Percentiles rank a stretch among this genome's conserved stretches.
Evolutionary conservation across 2,797 vertebrate genomes (phyloP).

Genomic region (Tragelaphus eurycerus): DNA sequence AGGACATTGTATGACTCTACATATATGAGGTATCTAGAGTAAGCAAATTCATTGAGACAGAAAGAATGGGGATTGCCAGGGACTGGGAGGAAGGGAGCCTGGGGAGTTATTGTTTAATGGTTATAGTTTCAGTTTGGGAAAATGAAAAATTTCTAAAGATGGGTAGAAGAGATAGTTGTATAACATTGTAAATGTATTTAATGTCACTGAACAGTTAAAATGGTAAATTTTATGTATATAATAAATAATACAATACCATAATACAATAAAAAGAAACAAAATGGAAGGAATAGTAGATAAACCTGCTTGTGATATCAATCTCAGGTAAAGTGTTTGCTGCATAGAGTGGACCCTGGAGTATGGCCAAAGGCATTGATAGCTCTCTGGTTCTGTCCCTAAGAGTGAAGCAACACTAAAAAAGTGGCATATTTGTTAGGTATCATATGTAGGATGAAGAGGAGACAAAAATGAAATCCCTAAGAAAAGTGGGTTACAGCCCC

Average conservation of each 20-base stretch:
- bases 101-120: not conserved
- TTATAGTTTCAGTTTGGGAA: not conserved
- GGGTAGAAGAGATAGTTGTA: not conserved
- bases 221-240: not conserved
- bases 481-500: not conserved
- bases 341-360: not conserved
- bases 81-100: not conserved
- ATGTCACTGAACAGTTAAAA: not conserved
- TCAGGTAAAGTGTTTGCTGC: not conserved
- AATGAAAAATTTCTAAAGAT: constrained; percentile 28
- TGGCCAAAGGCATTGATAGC: not conserved
- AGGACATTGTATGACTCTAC: not conserved
- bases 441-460: not conserved
- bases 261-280: not conserved
- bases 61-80: constrained; percentile 3
- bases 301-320: not conserved
- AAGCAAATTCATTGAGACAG: not conserved
- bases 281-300: not conserved
- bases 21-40: not conserved
- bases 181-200: not conserved
- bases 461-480: not conserved
- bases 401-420: not conserved
- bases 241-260: not conserved
- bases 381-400: not conserved
- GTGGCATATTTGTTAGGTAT: not conserved